These are phyloP conservation scores for Platycheirus rosarum DNA, from an alignment of 2,888 invertebrate genomes.

Conservation along the genomic window DNA sequence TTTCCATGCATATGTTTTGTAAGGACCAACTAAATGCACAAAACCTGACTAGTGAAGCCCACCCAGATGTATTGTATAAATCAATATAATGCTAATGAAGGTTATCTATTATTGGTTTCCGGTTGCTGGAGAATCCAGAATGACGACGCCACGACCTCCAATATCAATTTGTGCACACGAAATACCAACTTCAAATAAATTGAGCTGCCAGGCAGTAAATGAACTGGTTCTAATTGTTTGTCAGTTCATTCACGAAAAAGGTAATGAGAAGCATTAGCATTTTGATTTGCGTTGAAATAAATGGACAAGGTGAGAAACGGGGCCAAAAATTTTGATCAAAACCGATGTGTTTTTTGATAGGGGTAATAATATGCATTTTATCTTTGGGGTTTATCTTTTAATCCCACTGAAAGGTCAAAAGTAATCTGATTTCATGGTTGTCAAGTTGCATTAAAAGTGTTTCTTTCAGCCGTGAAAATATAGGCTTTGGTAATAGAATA, in stretches of 20 bases:
- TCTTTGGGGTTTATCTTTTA: no score
- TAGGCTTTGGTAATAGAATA: no score
- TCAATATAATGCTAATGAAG: slow-evolving; percentile 67
- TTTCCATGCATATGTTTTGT: slow-evolving; percentile 63
- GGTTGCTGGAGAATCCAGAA: not conserved
- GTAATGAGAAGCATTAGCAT: slow-evolving; percentile 32
- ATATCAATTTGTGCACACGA: not conserved
- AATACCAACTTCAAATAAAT: not conserved
- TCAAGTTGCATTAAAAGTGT: no score
- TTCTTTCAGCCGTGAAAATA: no score
- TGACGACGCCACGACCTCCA: not conserved
- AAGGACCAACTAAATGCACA: slow-evolving; percentile 47
- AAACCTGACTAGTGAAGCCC: slow-evolving; percentile 62
- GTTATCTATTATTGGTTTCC: slow-evolving; percentile 51
- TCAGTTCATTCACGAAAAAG: slow-evolving; percentile 29
- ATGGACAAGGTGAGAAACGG: not conserved
- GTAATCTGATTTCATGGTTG: no score
- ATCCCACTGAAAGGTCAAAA: no score
- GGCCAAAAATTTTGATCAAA: slow-evolving; percentile 1
- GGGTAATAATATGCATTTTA: no score
- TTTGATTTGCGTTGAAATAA: slow-evolving; percentile 5
- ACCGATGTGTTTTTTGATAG: no score
- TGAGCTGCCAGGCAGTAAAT: slow-evolving; percentile 10
- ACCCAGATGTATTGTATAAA: slow-evolving; percentile 45
- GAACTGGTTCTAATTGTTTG: slow-evolving; percentile 6